Percentiles rank a stretch among this genome's conserved stretches.
Evolutionary conservation across 2,113 vertebrate species (phyloP).

Genomic region (Tupaia tana): DNA sequence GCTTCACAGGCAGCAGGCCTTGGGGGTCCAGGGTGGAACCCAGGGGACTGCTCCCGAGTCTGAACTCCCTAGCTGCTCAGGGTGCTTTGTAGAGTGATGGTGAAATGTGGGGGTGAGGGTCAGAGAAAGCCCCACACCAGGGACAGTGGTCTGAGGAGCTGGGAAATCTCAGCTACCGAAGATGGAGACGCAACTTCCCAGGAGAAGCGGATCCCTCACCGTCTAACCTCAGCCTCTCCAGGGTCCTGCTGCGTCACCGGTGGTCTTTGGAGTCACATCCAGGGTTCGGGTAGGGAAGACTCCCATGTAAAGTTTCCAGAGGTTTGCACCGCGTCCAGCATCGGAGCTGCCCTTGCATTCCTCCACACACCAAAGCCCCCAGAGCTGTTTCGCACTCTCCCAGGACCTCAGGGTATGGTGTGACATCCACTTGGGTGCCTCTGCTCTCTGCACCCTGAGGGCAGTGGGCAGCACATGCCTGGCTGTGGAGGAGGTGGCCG

Average conservation of each 20-base stretch:
- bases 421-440: neutral
- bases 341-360: rapidly evolving
- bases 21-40: neutral
- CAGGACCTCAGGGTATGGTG: too few relatives aligned
- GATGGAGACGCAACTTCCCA: neutral
- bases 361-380: neutral
- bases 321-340: rapidly evolving
- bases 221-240: neutral
- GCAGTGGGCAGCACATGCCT: rapidly evolving
- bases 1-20: neutral
- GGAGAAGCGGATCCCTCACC: neutral
- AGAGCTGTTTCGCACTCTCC: too few relatives aligned
- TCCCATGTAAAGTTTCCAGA: neutral
- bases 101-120: neutral
- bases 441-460: neutral
- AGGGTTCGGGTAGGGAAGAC: neutral
- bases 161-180: neutral
- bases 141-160: neutral
- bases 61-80: neutral
- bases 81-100: rapidly evolving
- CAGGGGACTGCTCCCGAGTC: neutral
- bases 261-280: neutral
- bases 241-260: neutral
- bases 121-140: neutral
- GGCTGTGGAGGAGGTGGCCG: neutral